Evolutionary conservation across 2,113 vertebrate genomes (phyloP).

Genomic region (Elephas maximus): DNA sequence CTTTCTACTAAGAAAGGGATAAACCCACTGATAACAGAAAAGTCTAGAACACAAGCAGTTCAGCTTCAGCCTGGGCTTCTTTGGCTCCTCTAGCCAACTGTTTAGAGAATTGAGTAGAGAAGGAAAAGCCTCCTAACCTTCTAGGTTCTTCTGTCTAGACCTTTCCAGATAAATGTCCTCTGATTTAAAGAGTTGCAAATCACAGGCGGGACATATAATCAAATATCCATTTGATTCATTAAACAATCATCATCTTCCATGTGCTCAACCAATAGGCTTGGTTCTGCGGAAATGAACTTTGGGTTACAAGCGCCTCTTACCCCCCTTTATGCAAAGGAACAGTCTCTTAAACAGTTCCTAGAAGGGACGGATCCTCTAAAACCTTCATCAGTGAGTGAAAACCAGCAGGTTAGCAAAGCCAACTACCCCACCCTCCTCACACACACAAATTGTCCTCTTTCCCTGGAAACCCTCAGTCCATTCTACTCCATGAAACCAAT

Average conservation of each 20-base stretch:
- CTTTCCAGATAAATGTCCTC: neutral
- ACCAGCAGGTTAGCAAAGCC: neutral
- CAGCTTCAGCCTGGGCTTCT: neutral
- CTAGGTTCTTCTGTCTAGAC: neutral
- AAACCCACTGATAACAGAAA: neutral
- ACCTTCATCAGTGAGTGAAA: neutral
- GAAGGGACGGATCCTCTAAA: neutral
- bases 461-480: neutral
- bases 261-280: neutral
- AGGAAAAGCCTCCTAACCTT: neutral
- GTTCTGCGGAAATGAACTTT: neutral
- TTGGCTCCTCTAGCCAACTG: neutral
- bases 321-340: neutral
- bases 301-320: neutral
- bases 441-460: neutral
- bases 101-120: neutral
- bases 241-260: neutral
- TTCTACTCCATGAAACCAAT: neutral
- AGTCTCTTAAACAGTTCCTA: neutral
- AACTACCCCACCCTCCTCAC: neutral
- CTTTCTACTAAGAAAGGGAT: neutral
- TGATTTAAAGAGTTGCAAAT: neutral
- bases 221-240: neutral
- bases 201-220: neutral
- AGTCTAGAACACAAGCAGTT: too few relatives aligned